A percentile compares a stretch with the other conserved stretches of the same genome.
Conservation (phyloP, 2,888 invertebrate genomes). For the Strigamia crassipes region DNA sequence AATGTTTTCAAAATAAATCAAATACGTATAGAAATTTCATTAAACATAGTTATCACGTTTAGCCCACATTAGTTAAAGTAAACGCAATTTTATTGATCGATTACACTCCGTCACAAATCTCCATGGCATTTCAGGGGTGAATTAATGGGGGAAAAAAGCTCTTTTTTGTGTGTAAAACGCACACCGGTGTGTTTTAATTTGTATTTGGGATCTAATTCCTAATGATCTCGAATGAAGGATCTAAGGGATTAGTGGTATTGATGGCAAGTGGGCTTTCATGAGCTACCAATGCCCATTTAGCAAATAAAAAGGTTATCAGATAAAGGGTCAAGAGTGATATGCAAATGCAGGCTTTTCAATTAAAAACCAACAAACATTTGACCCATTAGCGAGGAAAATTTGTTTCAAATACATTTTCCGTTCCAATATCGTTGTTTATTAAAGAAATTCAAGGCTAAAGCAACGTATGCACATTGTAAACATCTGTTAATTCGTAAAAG, state of each 20-base stretch:
- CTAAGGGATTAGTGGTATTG: not conserved
- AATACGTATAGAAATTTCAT: too few species aligned
- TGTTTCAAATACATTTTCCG: not conserved
- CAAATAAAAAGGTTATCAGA: slow-evolving; percentile 5
- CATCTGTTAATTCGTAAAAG: not conserved
- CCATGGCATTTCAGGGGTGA: too few species aligned
- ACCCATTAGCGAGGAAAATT: not conserved
- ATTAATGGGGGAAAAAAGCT: too few species aligned
- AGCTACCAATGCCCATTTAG: not conserved
- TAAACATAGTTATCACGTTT: too few species aligned
- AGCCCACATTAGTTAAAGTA: too few species aligned
- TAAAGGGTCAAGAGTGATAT: slow-evolving; percentile 14
- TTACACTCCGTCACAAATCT: too few species aligned
- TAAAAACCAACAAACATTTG: not conserved
- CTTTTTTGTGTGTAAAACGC: not conserved
- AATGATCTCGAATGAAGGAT: not conserved
- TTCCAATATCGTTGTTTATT: not conserved
- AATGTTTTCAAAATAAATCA: not conserved
- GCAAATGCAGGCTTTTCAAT: not conserved
- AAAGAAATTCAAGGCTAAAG: not conserved
- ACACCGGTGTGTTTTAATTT: not conserved
- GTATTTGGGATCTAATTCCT: not conserved
- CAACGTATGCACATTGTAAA: not conserved
- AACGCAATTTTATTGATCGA: too few species aligned
- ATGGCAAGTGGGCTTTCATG: not conserved